Conservation (phyloP, 2,113 vertebrate species). For the Hemicordylus capensis region DNA sequence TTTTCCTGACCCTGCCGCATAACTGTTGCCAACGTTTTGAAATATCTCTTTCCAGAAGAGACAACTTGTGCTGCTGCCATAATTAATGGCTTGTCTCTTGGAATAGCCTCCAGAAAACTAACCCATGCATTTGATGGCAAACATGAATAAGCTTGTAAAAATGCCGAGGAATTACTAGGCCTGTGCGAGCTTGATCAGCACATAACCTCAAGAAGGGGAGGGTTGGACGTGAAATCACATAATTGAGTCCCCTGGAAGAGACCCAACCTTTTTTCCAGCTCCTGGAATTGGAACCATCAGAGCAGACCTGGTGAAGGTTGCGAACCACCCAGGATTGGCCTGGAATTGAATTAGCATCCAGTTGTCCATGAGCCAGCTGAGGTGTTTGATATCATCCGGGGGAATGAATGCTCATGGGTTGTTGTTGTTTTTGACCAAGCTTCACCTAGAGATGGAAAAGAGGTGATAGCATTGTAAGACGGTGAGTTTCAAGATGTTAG, state of each 20-base stretch:
- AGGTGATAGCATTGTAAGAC: too few relatives aligned
- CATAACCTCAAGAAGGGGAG: constrained; percentile 23
- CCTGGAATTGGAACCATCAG: neutral
- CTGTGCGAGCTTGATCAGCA: constrained; percentile 56
- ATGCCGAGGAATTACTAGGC: constrained; percentile 50
- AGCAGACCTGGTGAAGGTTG: neutral
- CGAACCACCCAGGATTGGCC: too few relatives aligned
- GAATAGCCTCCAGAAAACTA: constrained; percentile 63
- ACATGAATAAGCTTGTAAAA: constrained; percentile 63
- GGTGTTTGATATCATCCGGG: too few relatives aligned
- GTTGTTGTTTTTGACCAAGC: too few relatives aligned
- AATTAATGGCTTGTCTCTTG: constrained; percentile 65
- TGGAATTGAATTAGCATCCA: too few relatives aligned
- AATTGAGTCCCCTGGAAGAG: neutral
- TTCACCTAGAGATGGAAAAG: too few relatives aligned
- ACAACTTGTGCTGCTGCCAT: constrained; percentile 57
- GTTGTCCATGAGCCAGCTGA: too few relatives aligned
- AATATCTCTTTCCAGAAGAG: constrained; percentile 56
- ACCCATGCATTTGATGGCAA: constrained; percentile 52
- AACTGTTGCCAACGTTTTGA: constrained; percentile 47
- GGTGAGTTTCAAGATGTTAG: too few relatives aligned
- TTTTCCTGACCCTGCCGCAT: constrained; percentile 20
- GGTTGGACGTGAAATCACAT: constrained; percentile 1
- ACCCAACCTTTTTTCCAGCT: too few relatives aligned
- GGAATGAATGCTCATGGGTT: too few relatives aligned